Conservation (phyloP, 2,797 vertebrate species). For the Siniperca undulata region DNA sequence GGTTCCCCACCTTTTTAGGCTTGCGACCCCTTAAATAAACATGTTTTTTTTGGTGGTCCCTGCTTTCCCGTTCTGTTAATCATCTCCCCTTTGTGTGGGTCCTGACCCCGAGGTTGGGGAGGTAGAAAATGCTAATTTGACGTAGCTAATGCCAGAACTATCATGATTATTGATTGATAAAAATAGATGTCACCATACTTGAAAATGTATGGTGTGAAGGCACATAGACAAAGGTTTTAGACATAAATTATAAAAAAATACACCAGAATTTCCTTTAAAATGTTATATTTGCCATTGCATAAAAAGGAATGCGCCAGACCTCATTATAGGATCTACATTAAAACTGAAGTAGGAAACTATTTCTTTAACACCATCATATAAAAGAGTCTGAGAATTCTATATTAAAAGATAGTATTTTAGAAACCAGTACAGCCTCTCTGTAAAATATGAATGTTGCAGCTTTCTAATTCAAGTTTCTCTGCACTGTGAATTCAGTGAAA, state of each 20-base stretch:
- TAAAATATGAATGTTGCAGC: not conserved
- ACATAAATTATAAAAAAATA: not conserved
- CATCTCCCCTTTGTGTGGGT: not conserved
- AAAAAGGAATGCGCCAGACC: not conserved
- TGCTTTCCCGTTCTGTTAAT: not conserved
- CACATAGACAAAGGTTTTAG: not conserved
- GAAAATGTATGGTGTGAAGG: not conserved
- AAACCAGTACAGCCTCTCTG: not conserved
- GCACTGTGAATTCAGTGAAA: slow-evolving; percentile 7
- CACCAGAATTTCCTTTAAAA: not conserved
- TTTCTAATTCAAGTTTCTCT: not conserved
- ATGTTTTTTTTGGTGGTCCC: not conserved
- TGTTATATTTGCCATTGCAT: not conserved
- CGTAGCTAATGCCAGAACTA: not conserved
- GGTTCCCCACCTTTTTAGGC: no score
- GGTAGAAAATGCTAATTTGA: slow-evolving; percentile 4
- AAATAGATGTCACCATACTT: not conserved
- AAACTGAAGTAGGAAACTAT: not conserved
- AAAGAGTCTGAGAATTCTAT: not conserved
- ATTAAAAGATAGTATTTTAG: not conserved
- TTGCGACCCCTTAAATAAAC: not conserved
- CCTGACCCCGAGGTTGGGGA: not conserved
- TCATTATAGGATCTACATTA: not conserved
- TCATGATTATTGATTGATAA: not conserved
- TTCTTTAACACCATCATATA: not conserved